Base-by-base conservation (phyloP, 2,113 vertebrate genomes). In the Aspidoscelis tigris region DNA sequence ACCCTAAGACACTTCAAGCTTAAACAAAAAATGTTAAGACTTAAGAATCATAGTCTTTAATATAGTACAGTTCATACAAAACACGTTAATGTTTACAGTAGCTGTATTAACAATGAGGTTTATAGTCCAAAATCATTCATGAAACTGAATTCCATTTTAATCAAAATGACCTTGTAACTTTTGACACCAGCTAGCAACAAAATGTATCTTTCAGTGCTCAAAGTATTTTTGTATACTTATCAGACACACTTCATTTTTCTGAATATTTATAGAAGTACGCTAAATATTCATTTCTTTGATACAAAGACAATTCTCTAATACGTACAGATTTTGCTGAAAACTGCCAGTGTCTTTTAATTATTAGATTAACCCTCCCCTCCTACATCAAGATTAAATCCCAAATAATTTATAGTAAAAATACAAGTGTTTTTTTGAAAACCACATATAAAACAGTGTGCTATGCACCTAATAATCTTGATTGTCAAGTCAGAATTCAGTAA, bases 371-470 rank as follows among this genome's bases (percentile, higher is more conserved):
- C 41, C 81, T 22, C 10, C 85, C 47, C 44, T 47, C 81, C 78
- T 22, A 53, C 86, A 92, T 90, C 84, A 93, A 90, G 69, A 80
- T 85, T 80, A 85, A 93, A 94, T 94, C 88, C 69, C 88, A 92
- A 96, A 96, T 96, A 96, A 96, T 86, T 95, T 95, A 96, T 0
- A 3, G 91, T 94, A 96, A 95, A 97, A 95, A 96, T 94, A 95
- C 93, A 95, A 94, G 88, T 92, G 87, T 93, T 88, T 87, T 96
- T 92, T 94, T 88, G 92, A 83, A 95, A 96, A 95, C 93, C 90
- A 92, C 95, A 94, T 64, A 94, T 94, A 95, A 95, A 93, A 89
- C 24, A 20, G 0, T 87, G 75, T 88, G 88, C 80, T 84, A 79
- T 86, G 83, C 92, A 90, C 88, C 88, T 89, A 21, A 93, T 72